phyloP scores from a whole-genome alignment of 2,797 vertebrate genomes.

The Myioborus miniatus region DNA sequence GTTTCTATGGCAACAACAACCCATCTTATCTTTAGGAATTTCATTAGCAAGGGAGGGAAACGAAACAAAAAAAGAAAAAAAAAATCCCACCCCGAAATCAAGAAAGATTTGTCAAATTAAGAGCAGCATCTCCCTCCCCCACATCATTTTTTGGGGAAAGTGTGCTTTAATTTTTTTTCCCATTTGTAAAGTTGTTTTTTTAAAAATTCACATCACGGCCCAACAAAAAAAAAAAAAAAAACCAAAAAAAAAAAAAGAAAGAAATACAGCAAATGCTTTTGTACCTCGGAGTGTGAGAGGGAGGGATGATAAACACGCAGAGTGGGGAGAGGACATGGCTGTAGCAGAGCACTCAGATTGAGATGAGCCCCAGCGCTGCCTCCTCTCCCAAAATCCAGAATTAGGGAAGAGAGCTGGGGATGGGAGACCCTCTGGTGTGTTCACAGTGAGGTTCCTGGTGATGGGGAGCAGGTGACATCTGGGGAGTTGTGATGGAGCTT shows the following conservation, averaged over 20 bases:
- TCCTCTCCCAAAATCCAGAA: not conserved
- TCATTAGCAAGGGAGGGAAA: slow-evolving; percentile 66
- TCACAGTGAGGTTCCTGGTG: not conserved
- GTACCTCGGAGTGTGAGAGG: not conserved
- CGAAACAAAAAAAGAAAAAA: not conserved
- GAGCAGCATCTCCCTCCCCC: not conserved
- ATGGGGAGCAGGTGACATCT: not conserved
- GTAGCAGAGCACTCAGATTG: not conserved
- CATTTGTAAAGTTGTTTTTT: not conserved
- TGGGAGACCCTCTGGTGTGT: not conserved
- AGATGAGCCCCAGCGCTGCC: not conserved
- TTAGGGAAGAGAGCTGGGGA: not conserved
- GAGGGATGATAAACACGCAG: not conserved
- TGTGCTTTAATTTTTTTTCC: not conserved
- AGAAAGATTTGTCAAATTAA: slow-evolving; percentile 7
- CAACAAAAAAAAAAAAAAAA: no score
- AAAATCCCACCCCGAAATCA: not conserved
- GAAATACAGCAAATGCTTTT: not conserved
- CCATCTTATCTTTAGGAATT: slow-evolving; percentile 74
- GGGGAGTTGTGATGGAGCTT: not conserved
- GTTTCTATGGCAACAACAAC: slow-evolving; percentile 79
- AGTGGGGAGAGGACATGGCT: not conserved
- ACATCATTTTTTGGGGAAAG: not conserved
- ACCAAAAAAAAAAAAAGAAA: not conserved
- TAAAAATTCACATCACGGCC: not conserved